Conservation (phyloP, 2,888 invertebrate genomes). For the Paralinhomoeus sp. region DNA sequence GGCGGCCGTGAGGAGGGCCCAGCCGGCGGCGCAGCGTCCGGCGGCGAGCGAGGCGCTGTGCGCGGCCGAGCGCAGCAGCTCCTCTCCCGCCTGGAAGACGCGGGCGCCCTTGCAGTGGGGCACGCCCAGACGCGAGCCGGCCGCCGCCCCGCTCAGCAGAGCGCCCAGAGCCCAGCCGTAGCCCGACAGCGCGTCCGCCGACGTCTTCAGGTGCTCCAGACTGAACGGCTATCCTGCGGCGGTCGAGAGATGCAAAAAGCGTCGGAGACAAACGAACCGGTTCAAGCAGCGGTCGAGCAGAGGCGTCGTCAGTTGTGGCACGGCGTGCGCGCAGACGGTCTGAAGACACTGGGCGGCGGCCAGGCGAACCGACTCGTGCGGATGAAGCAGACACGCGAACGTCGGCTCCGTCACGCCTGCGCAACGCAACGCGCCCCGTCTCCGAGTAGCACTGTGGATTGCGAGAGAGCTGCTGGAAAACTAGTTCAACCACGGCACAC, state of each 20-base stretch:
- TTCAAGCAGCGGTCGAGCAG: constrained; percentile 46
- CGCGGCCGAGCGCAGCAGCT: constrained; percentile 74
- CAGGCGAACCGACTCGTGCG: constrained; percentile 69
- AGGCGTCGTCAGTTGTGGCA: constrained; percentile 78
- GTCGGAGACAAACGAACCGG: constrained; percentile 6
- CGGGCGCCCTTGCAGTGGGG: constrained; percentile 80
- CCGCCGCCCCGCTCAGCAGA: constrained; percentile 60
- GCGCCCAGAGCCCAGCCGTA: constrained; percentile 83
- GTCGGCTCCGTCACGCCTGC: constrained; percentile 50
- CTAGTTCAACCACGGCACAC: constrained; percentile 6
- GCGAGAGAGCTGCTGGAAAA: too few species aligned
- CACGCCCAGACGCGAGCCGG: constrained; percentile 67
- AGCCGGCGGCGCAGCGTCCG: constrained; percentile 84
- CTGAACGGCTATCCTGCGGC: too few species aligned
- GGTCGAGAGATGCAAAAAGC: too few species aligned
- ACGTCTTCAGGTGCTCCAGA: constrained; percentile 64
- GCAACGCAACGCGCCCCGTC: background rate
- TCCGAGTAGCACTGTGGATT: background rate
- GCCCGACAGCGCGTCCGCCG: constrained; percentile 44
- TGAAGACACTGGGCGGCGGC: constrained; percentile 72
- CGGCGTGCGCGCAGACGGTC: constrained; percentile 50
- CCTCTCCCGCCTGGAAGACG: constrained; percentile 90
- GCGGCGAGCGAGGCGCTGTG: constrained; percentile 83
- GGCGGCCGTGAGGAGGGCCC: constrained; percentile 76
- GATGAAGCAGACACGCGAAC: constrained; percentile 65